Base-by-base conservation (phyloP, 2,888 invertebrate genomes). In the Melanotus villosus region DNA sequence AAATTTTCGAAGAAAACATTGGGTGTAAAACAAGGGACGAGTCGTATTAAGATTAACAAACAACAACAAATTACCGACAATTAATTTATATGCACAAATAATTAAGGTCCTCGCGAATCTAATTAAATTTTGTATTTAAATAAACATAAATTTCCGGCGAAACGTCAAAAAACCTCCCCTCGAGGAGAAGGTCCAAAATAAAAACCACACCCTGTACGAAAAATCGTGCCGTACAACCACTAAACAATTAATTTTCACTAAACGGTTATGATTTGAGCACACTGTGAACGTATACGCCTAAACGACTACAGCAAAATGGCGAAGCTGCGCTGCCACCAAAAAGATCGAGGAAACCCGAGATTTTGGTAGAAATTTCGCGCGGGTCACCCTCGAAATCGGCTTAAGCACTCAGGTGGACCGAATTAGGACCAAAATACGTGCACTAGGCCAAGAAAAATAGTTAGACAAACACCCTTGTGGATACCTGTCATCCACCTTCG, bases 271-370 rank as follows among this genome's bases (percentile, higher is more conserved):
- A 71, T 66, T 69, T 65, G 70, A 70, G 71, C 71, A 73, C 73
- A 77, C 74, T 75, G 73, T 68, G 73, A 73, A 74, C 77, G 80
- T 80, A 80, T 80, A 82, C 82, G 82, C 82, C 82, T 81, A 80
- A 78, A 78, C 71, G 70, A 72, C 73, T 76, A 75, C 68, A 70
- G 76, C 82, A 82, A 82, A 82, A 82, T 82, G 82, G 82, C 82
- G 82, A 76, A 76, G 65, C 69, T 66, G 62, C 63, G 70, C 70
- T 70, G 70, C 70, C 66, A 70, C 58, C 66, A 50, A 57, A 70
- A 65, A 59, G 64, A 65, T 67, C 71, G 45, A 66, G 70, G 62
- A 62, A 68, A 52, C 57, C 18, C 56, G 32, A 38, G 26, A 26
- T 52, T 32, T 7, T 16, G 30, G 19, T 32, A 5, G 10, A 14